These are phyloP conservation scores for Drosophila insularis DNA, from an alignment of 1,140 invertebrate species.

Conservation along the genomic window DNA sequence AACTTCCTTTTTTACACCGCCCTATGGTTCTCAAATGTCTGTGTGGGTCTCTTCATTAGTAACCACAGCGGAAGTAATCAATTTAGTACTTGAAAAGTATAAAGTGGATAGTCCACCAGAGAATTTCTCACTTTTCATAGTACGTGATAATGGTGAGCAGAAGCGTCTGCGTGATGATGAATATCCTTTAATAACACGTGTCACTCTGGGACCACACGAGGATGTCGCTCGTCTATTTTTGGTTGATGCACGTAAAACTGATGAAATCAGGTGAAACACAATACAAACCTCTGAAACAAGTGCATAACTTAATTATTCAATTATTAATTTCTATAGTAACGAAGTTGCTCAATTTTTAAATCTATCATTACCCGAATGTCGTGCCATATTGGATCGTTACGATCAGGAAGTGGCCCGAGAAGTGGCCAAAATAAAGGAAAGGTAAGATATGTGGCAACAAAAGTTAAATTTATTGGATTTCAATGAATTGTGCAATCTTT, in stretches of 20 bases:
- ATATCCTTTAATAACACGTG: constrained; percentile 90
- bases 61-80: constrained; percentile 91
- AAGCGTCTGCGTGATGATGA: constrained; percentile 89
- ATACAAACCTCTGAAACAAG: neutral
- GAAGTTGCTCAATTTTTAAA: constrained; percentile 94
- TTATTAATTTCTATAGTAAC: constrained; percentile 56
- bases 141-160: constrained; percentile 93
- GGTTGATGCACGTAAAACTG: constrained; percentile 89
- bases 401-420: constrained; percentile 90
- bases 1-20: constrained; percentile 93
- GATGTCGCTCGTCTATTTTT: constrained; percentile 91
- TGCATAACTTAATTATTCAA: neutral
- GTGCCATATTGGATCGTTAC: constrained; percentile 90
- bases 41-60: constrained; percentile 93
- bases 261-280: constrained; percentile 86
- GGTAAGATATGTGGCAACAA: constrained; percentile 83
- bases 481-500: constrained; percentile 22
- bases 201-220: constrained; percentile 92
- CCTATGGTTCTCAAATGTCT: constrained; percentile 92
- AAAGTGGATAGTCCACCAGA: constrained; percentile 91
- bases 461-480: neutral
- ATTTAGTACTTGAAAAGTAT: constrained; percentile 93
- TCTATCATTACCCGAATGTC: constrained; percentile 89
- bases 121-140: constrained; percentile 92
- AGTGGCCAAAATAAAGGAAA: constrained; percentile 87